A percentile compares a stretch with the other conserved stretches of the same genome.
phyloP scores from a whole-genome alignment of 2,113 vertebrate species.

The Emydura subglobosa region DNA sequence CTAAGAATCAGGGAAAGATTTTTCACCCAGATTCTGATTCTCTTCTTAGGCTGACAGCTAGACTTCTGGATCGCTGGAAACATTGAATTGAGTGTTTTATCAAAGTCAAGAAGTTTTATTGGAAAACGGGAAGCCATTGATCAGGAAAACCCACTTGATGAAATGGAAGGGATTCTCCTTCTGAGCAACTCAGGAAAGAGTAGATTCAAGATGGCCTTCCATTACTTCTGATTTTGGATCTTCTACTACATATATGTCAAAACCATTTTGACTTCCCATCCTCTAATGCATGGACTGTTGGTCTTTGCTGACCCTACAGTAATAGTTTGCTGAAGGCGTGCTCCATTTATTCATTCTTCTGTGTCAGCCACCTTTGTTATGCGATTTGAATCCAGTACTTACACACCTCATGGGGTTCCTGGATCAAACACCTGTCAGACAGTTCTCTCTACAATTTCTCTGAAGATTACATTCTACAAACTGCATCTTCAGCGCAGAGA shows the following conservation, averaged over 20 bases:
- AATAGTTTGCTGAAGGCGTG: not conserved
- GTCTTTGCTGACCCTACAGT: not conserved
- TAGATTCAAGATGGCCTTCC: not conserved
- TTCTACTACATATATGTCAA: not conserved
- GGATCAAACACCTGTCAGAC: not conserved
- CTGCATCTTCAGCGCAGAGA: not conserved
- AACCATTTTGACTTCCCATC: not conserved
- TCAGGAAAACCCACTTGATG: not conserved
- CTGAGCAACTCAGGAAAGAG: not conserved
- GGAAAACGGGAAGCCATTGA: not conserved
- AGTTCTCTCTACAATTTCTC: rapidly evolving
- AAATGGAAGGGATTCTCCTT: not conserved
- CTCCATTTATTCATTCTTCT: not conserved
- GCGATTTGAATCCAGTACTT: not conserved
- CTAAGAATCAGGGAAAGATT: not conserved
- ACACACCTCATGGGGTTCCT: not conserved
- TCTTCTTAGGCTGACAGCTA: not conserved
- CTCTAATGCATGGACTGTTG: not conserved
- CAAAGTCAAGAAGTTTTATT: not conserved
- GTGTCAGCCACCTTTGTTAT: not conserved
- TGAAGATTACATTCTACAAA: not conserved
- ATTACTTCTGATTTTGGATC: not conserved
- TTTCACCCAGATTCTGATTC: not conserved
- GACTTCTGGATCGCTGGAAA: not conserved
- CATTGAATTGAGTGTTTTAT: not conserved